A percentile compares a stretch with the other conserved stretches of the same genome.
Conservation (phyloP, 2,113 vertebrate genomes). For the Morone chrysops region DNA sequence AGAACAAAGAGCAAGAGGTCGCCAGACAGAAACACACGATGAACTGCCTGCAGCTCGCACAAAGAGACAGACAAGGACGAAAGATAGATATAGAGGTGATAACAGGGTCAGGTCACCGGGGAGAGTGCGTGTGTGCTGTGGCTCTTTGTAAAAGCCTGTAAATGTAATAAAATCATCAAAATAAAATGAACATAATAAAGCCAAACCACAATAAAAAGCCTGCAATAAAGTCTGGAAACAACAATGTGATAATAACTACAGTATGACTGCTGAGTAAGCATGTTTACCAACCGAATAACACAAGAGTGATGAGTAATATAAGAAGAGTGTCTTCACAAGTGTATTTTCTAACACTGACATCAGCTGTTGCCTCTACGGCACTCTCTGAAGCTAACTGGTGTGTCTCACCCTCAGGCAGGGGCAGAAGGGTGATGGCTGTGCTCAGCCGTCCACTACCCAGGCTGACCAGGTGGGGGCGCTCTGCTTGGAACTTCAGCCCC, state of each 20-base stretch:
- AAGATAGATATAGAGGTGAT: background rate
- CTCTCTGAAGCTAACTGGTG: background rate
- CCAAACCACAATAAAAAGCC: background rate
- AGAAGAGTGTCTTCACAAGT: background rate
- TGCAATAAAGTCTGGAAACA: background rate
- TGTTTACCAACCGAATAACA: background rate
- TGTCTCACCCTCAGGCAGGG: constrained; percentile 91
- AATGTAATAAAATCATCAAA: background rate
- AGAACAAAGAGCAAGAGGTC: constrained; percentile 8
- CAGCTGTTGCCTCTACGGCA: background rate
- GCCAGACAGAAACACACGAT: constrained; percentile 2
- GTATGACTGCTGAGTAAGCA: too few relatives aligned
- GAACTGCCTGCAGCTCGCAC: background rate
- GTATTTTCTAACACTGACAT: background rate
- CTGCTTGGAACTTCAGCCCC: constrained; percentile 92
- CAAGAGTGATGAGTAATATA: background rate
- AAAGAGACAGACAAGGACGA: background rate
- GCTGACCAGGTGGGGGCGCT: constrained; percentile 95
- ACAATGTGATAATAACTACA: background rate
- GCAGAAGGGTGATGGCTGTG: constrained; percentile 92
- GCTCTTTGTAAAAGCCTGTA: background rate
- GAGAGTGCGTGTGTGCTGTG: background rate
- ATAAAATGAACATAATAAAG: background rate
- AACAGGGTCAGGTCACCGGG: background rate
- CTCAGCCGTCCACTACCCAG: constrained; percentile 94